Evolutionary conservation across 2,888 invertebrate species (phyloP).

Genomic region (Parascotia fuliginaria): DNA sequence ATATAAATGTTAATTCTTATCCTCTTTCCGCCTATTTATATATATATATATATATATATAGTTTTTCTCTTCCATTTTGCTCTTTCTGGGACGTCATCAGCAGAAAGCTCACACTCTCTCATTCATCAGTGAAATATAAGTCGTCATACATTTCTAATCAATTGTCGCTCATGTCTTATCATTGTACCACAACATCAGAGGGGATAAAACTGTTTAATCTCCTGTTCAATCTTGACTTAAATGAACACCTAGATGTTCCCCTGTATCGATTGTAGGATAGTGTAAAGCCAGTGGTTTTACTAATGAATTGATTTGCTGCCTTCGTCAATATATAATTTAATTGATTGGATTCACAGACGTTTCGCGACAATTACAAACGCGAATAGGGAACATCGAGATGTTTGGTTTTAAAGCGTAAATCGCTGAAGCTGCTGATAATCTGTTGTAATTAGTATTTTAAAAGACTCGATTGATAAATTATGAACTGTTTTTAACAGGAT

Average conservation of each 20-base stretch:
- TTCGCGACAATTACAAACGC: background rate
- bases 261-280: slow-evolving; percentile 72
- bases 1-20: no score
- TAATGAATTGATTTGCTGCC: slow-evolving; percentile 80
- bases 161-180: slow-evolving; percentile 21
- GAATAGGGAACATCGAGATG: background rate
- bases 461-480: no score
- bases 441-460: no score
- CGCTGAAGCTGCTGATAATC: no score
- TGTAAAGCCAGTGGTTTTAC: slow-evolving; percentile 70
- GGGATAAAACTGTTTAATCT: slow-evolving; percentile 75
- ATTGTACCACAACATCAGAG: slow-evolving; percentile 43
- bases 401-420: no score
- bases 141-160: background rate
- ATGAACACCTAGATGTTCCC: slow-evolving; percentile 77
- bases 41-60: no score
- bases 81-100: no score
- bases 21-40: no score
- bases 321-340: slow-evolving; percentile 62
- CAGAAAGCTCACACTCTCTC: no score
- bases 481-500: no score
- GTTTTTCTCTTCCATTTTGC: no score
- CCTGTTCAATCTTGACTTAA: slow-evolving; percentile 79
- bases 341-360: slow-evolving; percentile 25
- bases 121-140: background rate